Percentiles rank a stretch among this genome's conserved stretches.
These are phyloP conservation scores for Cristatella mucedo DNA, from an alignment of 2,888 invertebrate species.

Conservation along the genomic window DNA sequence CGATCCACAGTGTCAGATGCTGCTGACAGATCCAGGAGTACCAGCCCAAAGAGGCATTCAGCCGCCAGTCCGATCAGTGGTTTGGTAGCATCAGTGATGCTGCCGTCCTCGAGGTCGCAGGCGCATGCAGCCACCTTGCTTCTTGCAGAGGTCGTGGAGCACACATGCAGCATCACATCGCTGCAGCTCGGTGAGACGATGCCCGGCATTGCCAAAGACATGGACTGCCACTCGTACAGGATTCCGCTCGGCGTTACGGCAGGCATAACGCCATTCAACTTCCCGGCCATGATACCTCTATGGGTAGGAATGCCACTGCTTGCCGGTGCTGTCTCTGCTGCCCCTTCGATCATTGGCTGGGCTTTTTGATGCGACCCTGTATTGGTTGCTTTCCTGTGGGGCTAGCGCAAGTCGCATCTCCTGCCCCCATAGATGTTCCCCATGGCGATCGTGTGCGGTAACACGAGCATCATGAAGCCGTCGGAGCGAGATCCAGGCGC, in stretches of 20 bases:
- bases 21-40: too few relatives aligned
- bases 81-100: too few relatives aligned
- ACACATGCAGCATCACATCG: constrained; percentile 79
- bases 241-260: constrained; percentile 81
- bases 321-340: not conserved
- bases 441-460: constrained; percentile 63
- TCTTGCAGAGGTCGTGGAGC: constrained; percentile 68
- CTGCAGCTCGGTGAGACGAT: constrained; percentile 83
- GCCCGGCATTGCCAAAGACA: constrained; percentile 67
- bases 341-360: too few relatives aligned
- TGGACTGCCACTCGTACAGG: constrained; percentile 86
- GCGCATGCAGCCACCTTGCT: too few relatives aligned
- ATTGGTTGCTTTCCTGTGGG: too few relatives aligned
- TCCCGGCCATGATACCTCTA: constrained; percentile 97
- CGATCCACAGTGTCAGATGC: too few relatives aligned
- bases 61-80: too few relatives aligned
- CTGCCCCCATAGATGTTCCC: constrained; percentile 45
- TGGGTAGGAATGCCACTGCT: constrained; percentile 48
- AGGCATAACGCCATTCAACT: constrained; percentile 95
- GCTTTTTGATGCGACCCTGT: too few relatives aligned
- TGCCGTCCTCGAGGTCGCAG: too few relatives aligned
- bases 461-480: constrained; percentile 82
- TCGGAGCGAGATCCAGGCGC: constrained; percentile 96
- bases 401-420: too few relatives aligned
- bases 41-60: too few relatives aligned